phyloP scores from a whole-genome alignment of 2,113 vertebrate species.

The Circaetus gallicus region DNA sequence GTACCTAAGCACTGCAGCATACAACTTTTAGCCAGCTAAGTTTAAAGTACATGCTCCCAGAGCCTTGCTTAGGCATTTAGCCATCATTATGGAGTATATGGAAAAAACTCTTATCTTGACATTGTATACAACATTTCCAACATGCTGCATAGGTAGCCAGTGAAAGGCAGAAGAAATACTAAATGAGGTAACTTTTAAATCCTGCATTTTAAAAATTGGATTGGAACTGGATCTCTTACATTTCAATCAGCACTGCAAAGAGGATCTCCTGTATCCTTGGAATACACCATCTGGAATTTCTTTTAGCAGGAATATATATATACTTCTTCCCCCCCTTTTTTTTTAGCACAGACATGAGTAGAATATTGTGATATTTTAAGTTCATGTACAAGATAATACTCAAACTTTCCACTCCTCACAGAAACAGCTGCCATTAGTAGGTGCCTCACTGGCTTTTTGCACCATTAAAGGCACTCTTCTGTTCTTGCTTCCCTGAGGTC shows the following conservation, averaged over 20 bases:
- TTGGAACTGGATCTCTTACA: neutral
- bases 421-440: neutral
- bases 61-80: neutral
- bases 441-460: neutral
- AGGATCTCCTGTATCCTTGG: neutral
- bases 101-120: neutral
- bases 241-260: neutral
- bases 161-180: neutral
- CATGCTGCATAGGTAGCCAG: neutral
- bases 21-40: neutral
- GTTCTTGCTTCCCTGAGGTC: neutral
- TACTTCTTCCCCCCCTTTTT: neutral
- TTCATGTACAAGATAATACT: neutral
- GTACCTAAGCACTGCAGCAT: neutral
- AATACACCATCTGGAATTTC: neutral
- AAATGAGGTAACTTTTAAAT: neutral
- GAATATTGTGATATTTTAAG: neutral
- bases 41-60: neutral
- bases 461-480: neutral
- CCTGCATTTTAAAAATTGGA: neutral
- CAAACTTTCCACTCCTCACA: neutral
- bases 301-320: neutral
- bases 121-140: neutral
- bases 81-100: neutral
- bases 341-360: neutral